These are phyloP conservation scores for Elgaria multicarinata DNA, from an alignment of 2,113 vertebrate genomes.

Conservation along the genomic window DNA sequence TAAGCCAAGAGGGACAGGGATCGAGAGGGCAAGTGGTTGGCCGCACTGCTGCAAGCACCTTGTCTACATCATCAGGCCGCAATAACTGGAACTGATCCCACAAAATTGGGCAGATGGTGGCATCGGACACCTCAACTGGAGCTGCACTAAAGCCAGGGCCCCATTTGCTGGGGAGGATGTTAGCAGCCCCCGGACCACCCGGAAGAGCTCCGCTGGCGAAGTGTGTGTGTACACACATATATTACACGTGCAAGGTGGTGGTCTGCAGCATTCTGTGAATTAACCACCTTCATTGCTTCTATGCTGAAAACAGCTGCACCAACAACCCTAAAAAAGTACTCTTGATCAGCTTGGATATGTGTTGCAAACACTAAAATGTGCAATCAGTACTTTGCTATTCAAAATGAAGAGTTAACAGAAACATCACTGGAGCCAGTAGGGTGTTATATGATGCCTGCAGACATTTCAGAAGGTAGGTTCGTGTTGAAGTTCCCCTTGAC, in stretches of 20 bases:
- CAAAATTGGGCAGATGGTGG: too few species aligned
- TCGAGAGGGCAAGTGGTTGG: too few species aligned
- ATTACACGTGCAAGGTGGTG: not conserved
- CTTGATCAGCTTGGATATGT: not conserved
- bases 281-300: not conserved
- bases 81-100: too few species aligned
- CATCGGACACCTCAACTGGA: too few species aligned
- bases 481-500: not conserved
- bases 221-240: too few species aligned
- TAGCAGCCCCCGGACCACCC: too few species aligned
- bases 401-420: not conserved
- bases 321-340: slow-evolving; percentile 5
- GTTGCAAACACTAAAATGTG: not conserved
- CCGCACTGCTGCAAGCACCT: too few species aligned
- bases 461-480: not conserved
- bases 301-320: not conserved
- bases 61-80: too few species aligned
- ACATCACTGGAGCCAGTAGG: not conserved
- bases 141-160: too few species aligned
- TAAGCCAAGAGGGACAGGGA: too few species aligned
- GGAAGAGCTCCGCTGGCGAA: too few species aligned
- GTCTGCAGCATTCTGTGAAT: not conserved
- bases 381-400: not conserved
- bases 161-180: too few species aligned
- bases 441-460: not conserved